Conservation (phyloP, 2,113 vertebrate genomes). For the Chloebia gouldiae region DNA sequence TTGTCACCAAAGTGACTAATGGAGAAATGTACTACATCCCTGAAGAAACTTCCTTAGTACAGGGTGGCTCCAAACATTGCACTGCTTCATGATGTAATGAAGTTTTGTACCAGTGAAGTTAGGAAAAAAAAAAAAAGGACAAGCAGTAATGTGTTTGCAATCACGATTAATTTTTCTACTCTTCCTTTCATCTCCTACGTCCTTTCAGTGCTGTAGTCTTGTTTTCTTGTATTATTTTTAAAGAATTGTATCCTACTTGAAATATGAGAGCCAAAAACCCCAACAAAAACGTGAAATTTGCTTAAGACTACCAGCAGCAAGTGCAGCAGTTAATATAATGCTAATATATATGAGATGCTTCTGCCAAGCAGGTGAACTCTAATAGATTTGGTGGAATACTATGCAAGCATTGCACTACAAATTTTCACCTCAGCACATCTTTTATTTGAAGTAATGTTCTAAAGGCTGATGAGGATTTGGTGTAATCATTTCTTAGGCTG, state of each 20-base stretch:
- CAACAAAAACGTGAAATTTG: not conserved
- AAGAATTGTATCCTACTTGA: not conserved
- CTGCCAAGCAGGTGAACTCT: not conserved
- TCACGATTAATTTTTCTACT: not conserved
- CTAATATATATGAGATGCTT: not conserved
- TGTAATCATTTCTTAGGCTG: not conserved
- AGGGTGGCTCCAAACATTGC: not conserved
- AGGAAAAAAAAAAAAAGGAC: not conserved
- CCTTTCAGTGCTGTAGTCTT: not conserved
- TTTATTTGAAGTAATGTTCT: not conserved
- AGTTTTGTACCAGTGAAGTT: not conserved
- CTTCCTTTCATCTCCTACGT: not conserved
- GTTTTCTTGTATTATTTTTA: not conserved
- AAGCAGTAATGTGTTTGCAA: not conserved
- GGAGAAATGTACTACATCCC: not conserved
- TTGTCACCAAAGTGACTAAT: not conserved
- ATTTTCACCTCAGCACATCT: not conserved
- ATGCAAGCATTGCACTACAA: not conserved
- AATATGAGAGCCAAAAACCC: fast-evolving
- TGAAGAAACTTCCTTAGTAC: not conserved
- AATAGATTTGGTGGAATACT: not conserved
- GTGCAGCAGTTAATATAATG: not conserved
- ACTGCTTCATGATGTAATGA: not conserved
- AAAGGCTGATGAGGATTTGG: not conserved
- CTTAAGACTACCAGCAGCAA: not conserved